Evolutionary conservation across 2,888 invertebrate genomes (phyloP).

Genomic region (Homarus gammarus): DNA sequence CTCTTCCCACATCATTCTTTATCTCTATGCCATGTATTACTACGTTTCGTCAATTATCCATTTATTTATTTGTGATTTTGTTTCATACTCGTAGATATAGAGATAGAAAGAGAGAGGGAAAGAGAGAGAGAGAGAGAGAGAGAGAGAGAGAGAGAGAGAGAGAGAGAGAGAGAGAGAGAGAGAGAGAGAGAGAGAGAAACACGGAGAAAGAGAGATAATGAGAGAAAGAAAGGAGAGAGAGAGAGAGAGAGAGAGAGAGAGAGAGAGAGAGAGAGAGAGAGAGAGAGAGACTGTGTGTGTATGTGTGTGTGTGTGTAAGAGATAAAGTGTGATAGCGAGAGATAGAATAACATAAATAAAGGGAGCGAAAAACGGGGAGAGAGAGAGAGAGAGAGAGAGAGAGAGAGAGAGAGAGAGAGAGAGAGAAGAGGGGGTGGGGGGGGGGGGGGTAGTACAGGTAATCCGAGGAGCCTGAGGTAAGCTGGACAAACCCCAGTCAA

Average conservation of each 20-base stretch:
- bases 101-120: background rate
- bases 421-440: background rate
- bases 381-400: background rate
- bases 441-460: background rate
- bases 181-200: background rate
- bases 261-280: background rate
- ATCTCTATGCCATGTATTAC: too few relatives aligned
- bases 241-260: background rate
- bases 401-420: background rate
- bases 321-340: background rate
- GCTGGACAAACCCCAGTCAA: background rate
- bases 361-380: background rate
- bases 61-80: too few relatives aligned
- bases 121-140: background rate
- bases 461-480: constrained; percentile 7
- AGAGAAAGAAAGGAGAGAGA: background rate
- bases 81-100: background rate
- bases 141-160: background rate
- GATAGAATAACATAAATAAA: background rate
- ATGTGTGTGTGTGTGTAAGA: background rate
- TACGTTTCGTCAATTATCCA: too few relatives aligned
- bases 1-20: too few relatives aligned
- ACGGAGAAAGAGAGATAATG: too few relatives aligned
- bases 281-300: background rate
- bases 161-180: background rate